phyloP scores from a whole-genome alignment of 2,888 invertebrate genomes.

The Latrodectus hesperus region DNA sequence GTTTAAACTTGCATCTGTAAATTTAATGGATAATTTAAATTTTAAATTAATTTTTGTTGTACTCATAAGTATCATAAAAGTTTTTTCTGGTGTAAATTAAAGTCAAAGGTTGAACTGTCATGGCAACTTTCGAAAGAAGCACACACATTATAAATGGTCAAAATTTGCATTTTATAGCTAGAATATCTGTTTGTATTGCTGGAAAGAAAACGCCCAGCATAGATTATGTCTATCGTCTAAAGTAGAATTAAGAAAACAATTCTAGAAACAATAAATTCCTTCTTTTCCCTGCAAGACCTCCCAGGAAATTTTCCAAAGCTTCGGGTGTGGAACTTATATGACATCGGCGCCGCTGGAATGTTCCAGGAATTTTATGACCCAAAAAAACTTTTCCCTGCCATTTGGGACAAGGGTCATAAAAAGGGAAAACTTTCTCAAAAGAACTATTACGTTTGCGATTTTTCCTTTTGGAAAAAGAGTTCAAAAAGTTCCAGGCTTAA shows the following conservation, averaged over 20 bases:
- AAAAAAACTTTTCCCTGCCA: slow-evolving; percentile 51
- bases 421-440: slow-evolving; percentile 59
- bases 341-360: slow-evolving; percentile 44
- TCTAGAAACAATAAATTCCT: slow-evolving; percentile 54
- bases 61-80: too few species aligned
- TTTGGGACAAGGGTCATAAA: slow-evolving; percentile 60
- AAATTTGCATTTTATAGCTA: too few species aligned
- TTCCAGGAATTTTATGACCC: slow-evolving; percentile 61
- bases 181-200: neutral
- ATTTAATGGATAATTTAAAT: too few species aligned
- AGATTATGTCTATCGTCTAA: slow-evolving; percentile 38
- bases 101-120: too few species aligned
- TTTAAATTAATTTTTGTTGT: too few species aligned
- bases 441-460: slow-evolving; percentile 57
- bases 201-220: neutral
- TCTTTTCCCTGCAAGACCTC: slow-evolving; percentile 17
- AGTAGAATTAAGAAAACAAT: slow-evolving; percentile 48
- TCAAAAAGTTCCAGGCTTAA: slow-evolving; percentile 63
- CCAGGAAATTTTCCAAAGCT: slow-evolving; percentile 37
- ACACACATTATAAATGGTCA: too few species aligned
- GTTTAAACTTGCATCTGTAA: too few species aligned
- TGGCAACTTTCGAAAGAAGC: too few species aligned
- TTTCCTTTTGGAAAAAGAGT: slow-evolving; percentile 45
- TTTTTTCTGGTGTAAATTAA: too few species aligned
- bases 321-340: slow-evolving; percentile 44